Percentiles rank a stretch among this genome's conserved stretches.
Conservation (phyloP, 2,113 vertebrate species). For the Amphiprion ocellaris region DNA sequence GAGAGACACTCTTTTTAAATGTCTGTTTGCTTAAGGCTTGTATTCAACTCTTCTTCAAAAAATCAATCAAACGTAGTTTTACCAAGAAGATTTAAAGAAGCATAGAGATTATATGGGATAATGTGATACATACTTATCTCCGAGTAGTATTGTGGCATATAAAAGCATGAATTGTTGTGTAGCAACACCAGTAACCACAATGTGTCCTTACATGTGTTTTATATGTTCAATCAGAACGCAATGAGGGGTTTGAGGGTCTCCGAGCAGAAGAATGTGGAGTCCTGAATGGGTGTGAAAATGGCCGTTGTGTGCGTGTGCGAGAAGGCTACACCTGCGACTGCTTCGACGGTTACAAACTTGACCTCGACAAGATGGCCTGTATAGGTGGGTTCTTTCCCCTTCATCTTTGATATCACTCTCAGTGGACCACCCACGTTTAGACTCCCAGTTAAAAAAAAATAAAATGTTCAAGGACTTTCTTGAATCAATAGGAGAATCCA, state of each 20-base stretch:
- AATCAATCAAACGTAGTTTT: no score
- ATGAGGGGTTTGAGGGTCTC: slow-evolving; percentile 90
- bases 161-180: no score
- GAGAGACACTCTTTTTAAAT: no score
- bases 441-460: slow-evolving; percentile 4
- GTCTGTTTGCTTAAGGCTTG: no score
- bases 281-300: slow-evolving; percentile 95
- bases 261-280: slow-evolving; percentile 93
- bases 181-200: no score
- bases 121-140: no score
- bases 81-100: no score
- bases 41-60: no score
- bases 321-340: slow-evolving; percentile 98
- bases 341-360: slow-evolving; percentile 93
- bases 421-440: slow-evolving; percentile 36
- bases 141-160: no score
- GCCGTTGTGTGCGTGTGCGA: slow-evolving; percentile 91
- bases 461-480: slow-evolving; percentile 9
- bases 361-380: slow-evolving; percentile 89
- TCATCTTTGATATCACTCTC: neutral
- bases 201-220: neutral
- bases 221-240: slow-evolving; percentile 70
- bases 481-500: slow-evolving; percentile 36
- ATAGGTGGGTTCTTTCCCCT: slow-evolving; percentile 58
- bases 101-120: no score